A percentile compares a stretch with the other conserved stretches of the same genome.
Evolutionary conservation across 2,888 invertebrate species (phyloP).

Genomic region (Latheticus oryzae): DNA sequence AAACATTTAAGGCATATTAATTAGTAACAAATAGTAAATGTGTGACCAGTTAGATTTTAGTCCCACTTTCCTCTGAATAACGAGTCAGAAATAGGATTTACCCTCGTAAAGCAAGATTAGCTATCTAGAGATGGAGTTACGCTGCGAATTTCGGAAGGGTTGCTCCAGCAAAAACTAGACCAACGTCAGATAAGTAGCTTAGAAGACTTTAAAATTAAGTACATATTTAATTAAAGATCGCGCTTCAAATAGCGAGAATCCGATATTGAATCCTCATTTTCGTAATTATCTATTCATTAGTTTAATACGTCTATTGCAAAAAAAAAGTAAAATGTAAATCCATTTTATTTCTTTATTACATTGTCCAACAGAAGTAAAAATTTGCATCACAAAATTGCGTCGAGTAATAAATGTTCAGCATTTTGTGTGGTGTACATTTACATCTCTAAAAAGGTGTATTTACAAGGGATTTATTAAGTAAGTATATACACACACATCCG

Average conservation of each 20-base stretch:
- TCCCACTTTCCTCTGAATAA: constrained; percentile 35
- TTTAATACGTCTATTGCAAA: constrained; percentile 58
- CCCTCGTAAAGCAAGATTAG: constrained; percentile 41
- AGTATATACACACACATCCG: constrained; percentile 41
- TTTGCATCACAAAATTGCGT: constrained; percentile 56
- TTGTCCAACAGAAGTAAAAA: constrained; percentile 53
- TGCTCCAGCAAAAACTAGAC: constrained; percentile 34
- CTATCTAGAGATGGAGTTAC: constrained; percentile 33
- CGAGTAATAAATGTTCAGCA: constrained; percentile 56
- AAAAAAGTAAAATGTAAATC: too few species aligned
- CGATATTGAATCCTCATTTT: constrained; percentile 8
- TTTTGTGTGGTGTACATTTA: constrained; percentile 53
- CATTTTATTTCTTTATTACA: too few species aligned
- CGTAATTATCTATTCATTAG: constrained; percentile 56
- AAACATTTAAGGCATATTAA: constrained; percentile 36
- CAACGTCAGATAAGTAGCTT: constrained; percentile 40
- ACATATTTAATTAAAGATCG: constrained; percentile 40
- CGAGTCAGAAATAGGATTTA: constrained; percentile 42
- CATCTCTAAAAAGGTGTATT: constrained; percentile 56
- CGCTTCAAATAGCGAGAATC: constrained; percentile 13
- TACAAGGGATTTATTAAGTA: constrained; percentile 54
- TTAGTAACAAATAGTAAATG: constrained; percentile 30
- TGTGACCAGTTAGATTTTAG: constrained; percentile 37
- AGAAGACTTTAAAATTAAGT: constrained; percentile 37
- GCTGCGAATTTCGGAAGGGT: constrained; percentile 32